Base-by-base conservation (phyloP, 2,113 vertebrate genomes). In the Xiphorhynchus elegans region DNA sequence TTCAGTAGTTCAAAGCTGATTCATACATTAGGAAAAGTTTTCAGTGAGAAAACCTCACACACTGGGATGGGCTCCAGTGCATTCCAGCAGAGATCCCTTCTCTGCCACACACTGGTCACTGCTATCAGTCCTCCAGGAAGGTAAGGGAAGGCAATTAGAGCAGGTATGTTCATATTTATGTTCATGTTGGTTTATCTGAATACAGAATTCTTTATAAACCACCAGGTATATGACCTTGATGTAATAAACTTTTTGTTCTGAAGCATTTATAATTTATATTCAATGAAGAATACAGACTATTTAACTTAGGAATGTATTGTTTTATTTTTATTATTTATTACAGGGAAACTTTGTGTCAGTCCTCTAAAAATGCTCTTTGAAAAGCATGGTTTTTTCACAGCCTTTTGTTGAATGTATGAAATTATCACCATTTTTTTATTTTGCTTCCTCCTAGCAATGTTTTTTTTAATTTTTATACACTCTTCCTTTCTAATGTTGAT, bases 401-500 rank as follows among this genome's bases (percentile, higher is more conserved):
- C 25, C 67, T 76, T 75, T 84, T 75, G 33, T 56, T 26, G 19
- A 84, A 79, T 40, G 14, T 84, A 33, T 82, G 17, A 44, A 67
- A 59, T 86, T 23, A 69, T 42, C 59, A 29, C 24, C 5, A 5
- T 56, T 26, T 68, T 85, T 73, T 85, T 56, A 31, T 50, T 94
- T 56, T 56, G 33, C 9, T 59, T 85, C 81, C 31, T 91, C 35
- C 6, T 5, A 47, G 20, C 53, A 93, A 53, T 25, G 13, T 83
- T 28, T 88, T 62, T 52, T 75, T 37, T 81, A 76, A 96, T 93
- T 60, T 52, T 89, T 78, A 9, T 46, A 35, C 75, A 14, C 73
- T 75, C 64, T 35, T 7, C 10, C 55, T 93, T 89, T 90, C 94
- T 39, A 86, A 91, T 95, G 16, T 97, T 94, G 95, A 28, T 97